These are phyloP conservation scores for Drosophila erecta DNA, from an alignment of 1,140 invertebrate species.

Conservation along the genomic window DNA sequence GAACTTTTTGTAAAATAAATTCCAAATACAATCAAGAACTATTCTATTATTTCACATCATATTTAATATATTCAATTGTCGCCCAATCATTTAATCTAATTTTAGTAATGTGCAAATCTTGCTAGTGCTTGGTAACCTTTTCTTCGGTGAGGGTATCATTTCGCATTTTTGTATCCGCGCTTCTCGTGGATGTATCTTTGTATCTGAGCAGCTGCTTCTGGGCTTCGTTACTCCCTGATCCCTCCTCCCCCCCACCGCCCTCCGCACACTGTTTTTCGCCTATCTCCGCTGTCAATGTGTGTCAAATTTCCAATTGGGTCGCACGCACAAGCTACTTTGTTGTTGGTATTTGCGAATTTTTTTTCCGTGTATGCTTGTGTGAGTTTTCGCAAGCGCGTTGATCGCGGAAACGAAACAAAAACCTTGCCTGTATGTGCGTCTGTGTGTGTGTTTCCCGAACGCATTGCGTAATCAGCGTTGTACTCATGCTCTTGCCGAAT, in stretches of 20 bases:
- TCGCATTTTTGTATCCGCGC: slow-evolving; percentile 19
- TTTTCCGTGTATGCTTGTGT: slow-evolving; percentile 29
- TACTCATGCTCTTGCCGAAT: slow-evolving; percentile 40
- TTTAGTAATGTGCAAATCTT: not conserved
- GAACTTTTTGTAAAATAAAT: too few relatives aligned
- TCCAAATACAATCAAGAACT: too few relatives aligned
- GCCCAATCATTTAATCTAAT: not conserved
- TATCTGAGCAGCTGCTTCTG: slow-evolving; percentile 26
- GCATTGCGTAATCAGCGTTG: slow-evolving; percentile 80
- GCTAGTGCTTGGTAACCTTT: rapidly evolving
- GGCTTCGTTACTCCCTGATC: slow-evolving; percentile 9
- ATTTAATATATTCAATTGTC: too few relatives aligned
- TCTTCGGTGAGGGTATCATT: slow-evolving; percentile 15
- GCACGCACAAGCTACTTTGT: slow-evolving; percentile 66
- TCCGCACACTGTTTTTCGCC: not conserved
- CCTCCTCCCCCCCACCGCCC: not conserved
- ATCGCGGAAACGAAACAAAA: slow-evolving; percentile 82
- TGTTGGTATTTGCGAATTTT: slow-evolving; percentile 63
- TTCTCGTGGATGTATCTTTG: slow-evolving; percentile 17
- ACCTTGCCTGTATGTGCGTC: slow-evolving; percentile 14
- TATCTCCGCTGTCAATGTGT: slow-evolving; percentile 41
- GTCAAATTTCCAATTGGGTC: slow-evolving; percentile 78
- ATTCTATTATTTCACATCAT: too few relatives aligned
- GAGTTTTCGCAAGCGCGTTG: slow-evolving; percentile 59
- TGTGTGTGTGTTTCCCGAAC: slow-evolving; percentile 44